These are phyloP conservation scores for Cataglyphis livida DNA, from an alignment of 2,888 invertebrate species.

Conservation along the genomic window DNA sequence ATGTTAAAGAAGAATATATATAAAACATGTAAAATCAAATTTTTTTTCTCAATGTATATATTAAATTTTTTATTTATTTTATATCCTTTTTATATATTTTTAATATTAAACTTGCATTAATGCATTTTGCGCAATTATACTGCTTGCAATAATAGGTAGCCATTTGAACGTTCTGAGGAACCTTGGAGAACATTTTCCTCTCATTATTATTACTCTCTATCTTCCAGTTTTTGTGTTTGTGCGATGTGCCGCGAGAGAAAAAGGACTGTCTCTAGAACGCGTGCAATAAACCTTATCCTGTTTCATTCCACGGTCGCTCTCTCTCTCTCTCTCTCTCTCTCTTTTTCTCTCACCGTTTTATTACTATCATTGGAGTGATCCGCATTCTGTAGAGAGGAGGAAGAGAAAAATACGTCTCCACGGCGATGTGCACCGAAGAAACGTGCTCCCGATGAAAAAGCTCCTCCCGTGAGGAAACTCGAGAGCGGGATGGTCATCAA, in stretches of 20 bases:
- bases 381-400: neutral
- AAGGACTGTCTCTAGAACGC: neutral
- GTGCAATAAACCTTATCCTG: slow-evolving; percentile 20
- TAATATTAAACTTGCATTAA: neutral
- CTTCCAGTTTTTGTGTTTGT: slow-evolving; percentile 17
- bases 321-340: too few relatives aligned
- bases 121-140: neutral
- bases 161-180: neutral
- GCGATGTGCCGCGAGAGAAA: neutral
- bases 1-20: neutral
- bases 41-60: neutral
- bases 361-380: slow-evolving; percentile 16
- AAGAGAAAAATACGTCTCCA: slow-evolving; percentile 35
- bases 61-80: neutral
- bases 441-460: slow-evolving; percentile 19
- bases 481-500: slow-evolving; percentile 32
- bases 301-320: neutral
- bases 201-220: slow-evolving; percentile 11
- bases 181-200: neutral
- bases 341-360: slow-evolving; percentile 11
- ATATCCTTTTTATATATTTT: neutral
- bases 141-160: neutral
- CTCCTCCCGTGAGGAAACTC: neutral
- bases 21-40: neutral
- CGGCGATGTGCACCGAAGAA: neutral